These are phyloP conservation scores for Oostethus manadensis DNA, from an alignment of 2,113 vertebrate species.

Conservation along the genomic window DNA sequence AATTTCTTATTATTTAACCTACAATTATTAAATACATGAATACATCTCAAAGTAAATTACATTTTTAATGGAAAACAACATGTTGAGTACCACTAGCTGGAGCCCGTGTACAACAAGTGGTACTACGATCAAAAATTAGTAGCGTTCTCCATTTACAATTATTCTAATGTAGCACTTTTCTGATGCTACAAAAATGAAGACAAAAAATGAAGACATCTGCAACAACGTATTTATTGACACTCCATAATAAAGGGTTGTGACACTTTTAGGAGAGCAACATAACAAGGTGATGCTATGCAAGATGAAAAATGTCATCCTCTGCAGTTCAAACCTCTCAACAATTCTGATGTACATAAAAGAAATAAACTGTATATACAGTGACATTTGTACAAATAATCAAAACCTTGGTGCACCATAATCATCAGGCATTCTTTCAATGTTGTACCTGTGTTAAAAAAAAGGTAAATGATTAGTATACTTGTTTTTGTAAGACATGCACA, in stretches of 20 bases:
- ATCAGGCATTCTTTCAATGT: slow-evolving; percentile 97
- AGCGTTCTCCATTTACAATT: no score
- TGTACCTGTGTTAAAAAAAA: slow-evolving; percentile 75
- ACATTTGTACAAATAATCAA: slow-evolving; percentile 51
- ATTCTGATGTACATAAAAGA: slow-evolving; percentile 14
- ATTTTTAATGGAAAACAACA: no score
- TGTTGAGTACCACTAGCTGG: no score
- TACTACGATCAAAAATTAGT: no score
- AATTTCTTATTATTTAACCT: no score
- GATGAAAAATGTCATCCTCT: slow-evolving; percentile 3
- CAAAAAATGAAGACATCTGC: not conserved
- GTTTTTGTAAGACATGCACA: not conserved
- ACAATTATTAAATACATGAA: no score
- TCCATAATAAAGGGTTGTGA: slow-evolving; percentile 6
- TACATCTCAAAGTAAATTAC: no score
- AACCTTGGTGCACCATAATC: slow-evolving; percentile 95
- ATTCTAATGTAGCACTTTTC: not conserved
- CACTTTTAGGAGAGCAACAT: slow-evolving; percentile 7
- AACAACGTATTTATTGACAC: slow-evolving; percentile 36
- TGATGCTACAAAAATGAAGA: not conserved
- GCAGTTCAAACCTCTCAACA: slow-evolving; percentile 12
- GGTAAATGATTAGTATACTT: not conserved
- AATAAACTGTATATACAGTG: slow-evolving; percentile 14
- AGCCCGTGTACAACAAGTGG: no score
- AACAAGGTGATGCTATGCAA: slow-evolving; percentile 6